Percentiles rank a stretch among this genome's conserved stretches.
Conservation (phyloP, 2,797 vertebrate genomes). For the Platyrinchus mystaceus region DNA sequence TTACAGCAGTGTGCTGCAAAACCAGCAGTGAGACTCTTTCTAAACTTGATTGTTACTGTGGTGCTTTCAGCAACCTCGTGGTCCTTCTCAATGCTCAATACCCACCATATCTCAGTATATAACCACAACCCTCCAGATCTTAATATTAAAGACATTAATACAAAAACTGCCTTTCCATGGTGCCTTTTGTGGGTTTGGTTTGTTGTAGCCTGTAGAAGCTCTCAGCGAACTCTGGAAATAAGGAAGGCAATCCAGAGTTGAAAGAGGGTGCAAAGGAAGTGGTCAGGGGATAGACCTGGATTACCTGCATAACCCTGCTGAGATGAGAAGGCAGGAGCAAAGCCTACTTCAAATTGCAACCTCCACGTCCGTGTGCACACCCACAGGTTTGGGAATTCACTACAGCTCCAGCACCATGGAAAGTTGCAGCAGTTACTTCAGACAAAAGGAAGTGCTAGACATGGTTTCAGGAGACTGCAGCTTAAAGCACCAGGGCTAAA, state of each 20-base stretch:
- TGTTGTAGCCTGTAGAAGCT: background rate
- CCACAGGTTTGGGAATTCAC: background rate
- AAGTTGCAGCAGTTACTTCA: background rate
- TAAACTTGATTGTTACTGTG: background rate
- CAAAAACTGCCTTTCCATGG: background rate
- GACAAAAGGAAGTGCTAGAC: background rate
- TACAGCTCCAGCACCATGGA: background rate
- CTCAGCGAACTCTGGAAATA: background rate
- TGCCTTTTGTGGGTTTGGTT: background rate
- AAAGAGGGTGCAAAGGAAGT: background rate
- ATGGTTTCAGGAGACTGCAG: background rate
- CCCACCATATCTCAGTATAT: background rate
- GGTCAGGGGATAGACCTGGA: background rate
- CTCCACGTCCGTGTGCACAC: background rate
- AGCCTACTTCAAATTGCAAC: background rate
- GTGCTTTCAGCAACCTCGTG: background rate
- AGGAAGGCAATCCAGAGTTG: background rate
- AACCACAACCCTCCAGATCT: background rate
- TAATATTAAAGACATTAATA: background rate
- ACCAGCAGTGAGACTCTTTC: background rate
- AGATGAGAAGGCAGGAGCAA: background rate
- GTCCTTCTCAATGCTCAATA: background rate
- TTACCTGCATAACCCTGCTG: background rate
- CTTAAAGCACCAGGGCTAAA: background rate
- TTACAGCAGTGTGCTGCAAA: conserved; percentile 22